Evolutionary conservation across 2,888 invertebrate genomes (phyloP), one percentile per base, ranked within the genome.

Genomic region (Plusia festucae): DNA sequence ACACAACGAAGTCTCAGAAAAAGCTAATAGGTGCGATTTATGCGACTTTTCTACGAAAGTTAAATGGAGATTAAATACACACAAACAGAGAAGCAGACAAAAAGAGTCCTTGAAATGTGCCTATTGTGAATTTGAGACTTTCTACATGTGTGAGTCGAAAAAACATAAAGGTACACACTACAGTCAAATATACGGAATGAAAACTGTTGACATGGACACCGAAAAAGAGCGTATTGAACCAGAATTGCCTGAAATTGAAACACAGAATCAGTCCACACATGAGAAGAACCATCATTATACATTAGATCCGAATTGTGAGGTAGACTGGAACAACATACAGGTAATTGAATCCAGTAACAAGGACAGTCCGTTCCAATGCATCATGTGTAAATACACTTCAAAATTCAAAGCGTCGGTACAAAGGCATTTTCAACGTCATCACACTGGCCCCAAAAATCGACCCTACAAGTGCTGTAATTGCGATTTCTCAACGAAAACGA

Each of bases 401-500:
- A 88, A 87, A 18, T 92, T 88, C 60, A 93, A 93, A 57, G 91
- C 93, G 0, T 88, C 91, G 0, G 92, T 93, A 0, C 92, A 91
- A 62, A 82, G 92, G 0, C 93, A 93, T 60, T 93, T 84, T 15
- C 93, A 92, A 68, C 70, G 93, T 3, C 90, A 87, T 20, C 93
- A 93, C 68, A 92, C 91, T 0, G 88, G 88, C 0, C 61, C 53
- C 15, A 73, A 88, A 0, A 86, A 86, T 18, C 70, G 88, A 3
- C 93, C 93, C 0, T 93, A 88, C 63, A 90, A 90, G 62, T 93
- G 93, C 53, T 60, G 84, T 0, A 90, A 91, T 52, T 93, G 93
- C 55, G 90, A 90, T 27, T 93, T 92, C 46, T 86, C 89, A 0
- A 91, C 93, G 0, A 93, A 93, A 82, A 93, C 93, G 0, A 91